Percentiles rank a stretch among this genome's conserved stretches.
Evolutionary conservation across 1,140 invertebrate species (phyloP).

Genomic region (Drosophila mayri): DNA sequence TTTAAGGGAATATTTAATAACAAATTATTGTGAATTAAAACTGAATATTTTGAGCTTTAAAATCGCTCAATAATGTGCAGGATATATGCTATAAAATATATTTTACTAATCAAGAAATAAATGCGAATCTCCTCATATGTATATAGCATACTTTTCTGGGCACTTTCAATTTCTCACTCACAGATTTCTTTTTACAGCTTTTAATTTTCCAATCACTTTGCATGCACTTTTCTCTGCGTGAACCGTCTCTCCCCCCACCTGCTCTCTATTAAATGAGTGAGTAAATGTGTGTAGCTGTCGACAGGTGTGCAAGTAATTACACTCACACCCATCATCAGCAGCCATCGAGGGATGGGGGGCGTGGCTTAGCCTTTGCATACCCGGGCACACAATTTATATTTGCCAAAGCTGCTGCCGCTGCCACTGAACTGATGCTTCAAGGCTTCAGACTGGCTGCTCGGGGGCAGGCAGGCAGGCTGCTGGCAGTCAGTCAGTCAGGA

Average conservation of each 20-base stretch:
- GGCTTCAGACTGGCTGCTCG: slow-evolving; percentile 5
- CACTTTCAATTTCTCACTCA: not conserved
- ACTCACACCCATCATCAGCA: slow-evolving; percentile 70
- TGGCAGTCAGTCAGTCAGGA: slow-evolving; percentile 45
- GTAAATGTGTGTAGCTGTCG: slow-evolving; percentile 80
- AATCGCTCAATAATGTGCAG: not conserved
- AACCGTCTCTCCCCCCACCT: not conserved
- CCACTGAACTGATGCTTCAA: slow-evolving; percentile 40
- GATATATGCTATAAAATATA: not conserved
- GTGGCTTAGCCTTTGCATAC: slow-evolving; percentile 62
- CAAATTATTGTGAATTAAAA: accelerated
- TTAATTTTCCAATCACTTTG: not conserved
- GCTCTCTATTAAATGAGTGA: slow-evolving; percentile 71
- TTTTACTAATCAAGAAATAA: not conserved
- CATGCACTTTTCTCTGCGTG: not conserved
- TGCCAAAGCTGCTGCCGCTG: slow-evolving; percentile 68
- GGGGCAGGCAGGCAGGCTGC: not conserved
- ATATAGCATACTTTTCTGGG: not conserved
- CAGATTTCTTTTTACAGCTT: not conserved
- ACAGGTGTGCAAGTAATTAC: slow-evolving; percentile 83
- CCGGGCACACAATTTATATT: slow-evolving; percentile 77
- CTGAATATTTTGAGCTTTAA: not conserved
- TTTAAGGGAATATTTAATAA: no score
- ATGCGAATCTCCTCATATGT: not conserved
- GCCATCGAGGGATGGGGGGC: slow-evolving; percentile 28